These are phyloP conservation scores for Meteorus sp. DNA, from an alignment of 1,140 invertebrate genomes.

Conservation along the genomic window DNA sequence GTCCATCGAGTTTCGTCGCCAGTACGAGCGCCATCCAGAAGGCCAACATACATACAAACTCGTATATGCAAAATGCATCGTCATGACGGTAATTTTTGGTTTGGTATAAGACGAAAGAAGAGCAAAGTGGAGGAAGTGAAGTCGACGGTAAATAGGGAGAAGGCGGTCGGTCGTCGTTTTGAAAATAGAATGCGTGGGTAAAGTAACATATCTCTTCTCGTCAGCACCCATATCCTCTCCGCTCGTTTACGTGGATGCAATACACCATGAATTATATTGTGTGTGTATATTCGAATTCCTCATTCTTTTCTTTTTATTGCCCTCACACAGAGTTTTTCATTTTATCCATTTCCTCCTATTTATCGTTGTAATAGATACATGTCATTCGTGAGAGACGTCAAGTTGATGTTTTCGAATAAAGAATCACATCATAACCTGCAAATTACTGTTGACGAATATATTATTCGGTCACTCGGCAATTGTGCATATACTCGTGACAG, in stretches of 20 bases:
- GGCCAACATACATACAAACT: too few relatives aligned
- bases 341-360: too few relatives aligned
- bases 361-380: too few relatives aligned
- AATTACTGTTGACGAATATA: background rate
- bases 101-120: too few relatives aligned
- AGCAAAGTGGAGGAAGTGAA: background rate
- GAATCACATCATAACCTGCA: background rate
- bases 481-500: background rate
- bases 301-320: background rate
- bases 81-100: background rate
- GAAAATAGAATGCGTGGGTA: conserved; percentile 34
- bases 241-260: conserved; percentile 1
- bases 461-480: conserved; percentile 4
- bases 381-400: conserved; percentile 2
- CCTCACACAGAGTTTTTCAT: background rate
- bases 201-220: conserved; percentile 5
- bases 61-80: background rate
- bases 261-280: background rate
- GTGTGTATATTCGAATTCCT: too few relatives aligned
- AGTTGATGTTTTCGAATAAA: background rate
- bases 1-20: too few relatives aligned
- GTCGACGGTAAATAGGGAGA: conserved; percentile 9
- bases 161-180: conserved; percentile 19
- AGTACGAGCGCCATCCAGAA: too few relatives aligned
- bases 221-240: background rate